phyloP scores from a whole-genome alignment of 2,888 invertebrate genomes.

The Drosophila glabriapex region DNA sequence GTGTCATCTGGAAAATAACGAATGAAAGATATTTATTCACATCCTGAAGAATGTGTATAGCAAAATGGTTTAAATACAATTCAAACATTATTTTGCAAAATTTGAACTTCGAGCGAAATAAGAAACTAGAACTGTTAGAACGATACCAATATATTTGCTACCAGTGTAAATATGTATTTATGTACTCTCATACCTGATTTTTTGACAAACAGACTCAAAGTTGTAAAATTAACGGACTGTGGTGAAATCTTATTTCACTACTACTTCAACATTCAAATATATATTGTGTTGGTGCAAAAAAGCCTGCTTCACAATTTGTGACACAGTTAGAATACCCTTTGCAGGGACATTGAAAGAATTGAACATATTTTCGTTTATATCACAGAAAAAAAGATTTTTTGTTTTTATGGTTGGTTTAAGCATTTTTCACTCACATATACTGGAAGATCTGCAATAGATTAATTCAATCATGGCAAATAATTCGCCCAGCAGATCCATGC shows the following conservation, averaged over 20 bases:
- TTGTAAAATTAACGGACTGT: neutral
- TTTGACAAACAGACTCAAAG: neutral
- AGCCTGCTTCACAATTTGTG: neutral
- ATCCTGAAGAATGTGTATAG: neutral
- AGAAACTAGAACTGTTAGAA: neutral
- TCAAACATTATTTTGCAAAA: neutral
- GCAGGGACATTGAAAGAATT: too few species aligned
- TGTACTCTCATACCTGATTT: too few species aligned
- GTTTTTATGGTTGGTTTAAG: neutral
- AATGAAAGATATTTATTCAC: neutral
- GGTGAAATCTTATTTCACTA: neutral
- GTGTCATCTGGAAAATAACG: conserved; percentile 4
- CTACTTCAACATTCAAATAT: neutral
- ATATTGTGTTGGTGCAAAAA: neutral
- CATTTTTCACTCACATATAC: neutral
- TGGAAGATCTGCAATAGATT: neutral
- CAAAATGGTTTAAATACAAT: neutral
- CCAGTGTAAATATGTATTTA: neutral
- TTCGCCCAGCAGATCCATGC: neutral
- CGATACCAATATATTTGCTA: neutral
- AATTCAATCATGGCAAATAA: neutral
- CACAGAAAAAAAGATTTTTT: neutral
- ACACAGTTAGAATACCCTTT: too few species aligned
- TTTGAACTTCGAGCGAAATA: neutral
- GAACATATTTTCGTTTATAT: neutral